Percentiles rank a stretch among this genome's conserved stretches.
phyloP scores from a whole-genome alignment of 2,888 invertebrate genomes.

The Fragum fragum region DNA sequence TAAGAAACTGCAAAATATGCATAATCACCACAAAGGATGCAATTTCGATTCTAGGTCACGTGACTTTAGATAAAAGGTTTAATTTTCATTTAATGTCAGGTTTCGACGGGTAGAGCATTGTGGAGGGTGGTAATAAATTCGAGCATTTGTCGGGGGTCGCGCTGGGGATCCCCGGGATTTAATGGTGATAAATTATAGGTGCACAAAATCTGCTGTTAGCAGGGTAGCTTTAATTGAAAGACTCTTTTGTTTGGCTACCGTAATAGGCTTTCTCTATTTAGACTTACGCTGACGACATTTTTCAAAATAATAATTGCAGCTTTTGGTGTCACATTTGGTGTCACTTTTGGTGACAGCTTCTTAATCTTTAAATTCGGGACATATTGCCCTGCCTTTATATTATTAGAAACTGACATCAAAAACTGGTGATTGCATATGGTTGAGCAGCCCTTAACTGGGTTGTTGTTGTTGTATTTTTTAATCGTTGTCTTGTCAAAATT shows the following conservation, averaged over 20 bases:
- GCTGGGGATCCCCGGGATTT: slow-evolving; percentile 12
- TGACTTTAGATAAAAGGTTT: slow-evolving; percentile 8
- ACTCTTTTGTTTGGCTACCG: neutral
- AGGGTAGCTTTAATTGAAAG: slow-evolving; percentile 15
- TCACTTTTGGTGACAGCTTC: no score
- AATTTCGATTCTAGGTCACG: slow-evolving; percentile 11
- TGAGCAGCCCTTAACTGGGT: no score
- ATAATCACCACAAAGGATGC: neutral
- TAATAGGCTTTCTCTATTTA: neutral
- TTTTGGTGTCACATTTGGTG: no score
- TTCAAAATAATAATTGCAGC: no score
- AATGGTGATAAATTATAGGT: slow-evolving; percentile 32
- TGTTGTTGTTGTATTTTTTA: no score
- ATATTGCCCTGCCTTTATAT: no score
- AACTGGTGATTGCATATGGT: no score
- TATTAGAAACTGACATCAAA: no score
- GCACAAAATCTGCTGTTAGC: slow-evolving; percentile 24
- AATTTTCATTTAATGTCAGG: slow-evolving; percentile 29
- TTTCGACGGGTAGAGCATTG: slow-evolving; percentile 16
- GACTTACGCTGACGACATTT: no score
- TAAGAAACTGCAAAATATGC: neutral
- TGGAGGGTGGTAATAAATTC: slow-evolving; percentile 20
- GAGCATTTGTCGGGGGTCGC: slow-evolving; percentile 19
- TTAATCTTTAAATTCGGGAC: no score
- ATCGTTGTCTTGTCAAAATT: no score